These are phyloP conservation scores for Dascyllus trimaculatus DNA, from an alignment of 2,113 vertebrate genomes.

Conservation along the genomic window DNA sequence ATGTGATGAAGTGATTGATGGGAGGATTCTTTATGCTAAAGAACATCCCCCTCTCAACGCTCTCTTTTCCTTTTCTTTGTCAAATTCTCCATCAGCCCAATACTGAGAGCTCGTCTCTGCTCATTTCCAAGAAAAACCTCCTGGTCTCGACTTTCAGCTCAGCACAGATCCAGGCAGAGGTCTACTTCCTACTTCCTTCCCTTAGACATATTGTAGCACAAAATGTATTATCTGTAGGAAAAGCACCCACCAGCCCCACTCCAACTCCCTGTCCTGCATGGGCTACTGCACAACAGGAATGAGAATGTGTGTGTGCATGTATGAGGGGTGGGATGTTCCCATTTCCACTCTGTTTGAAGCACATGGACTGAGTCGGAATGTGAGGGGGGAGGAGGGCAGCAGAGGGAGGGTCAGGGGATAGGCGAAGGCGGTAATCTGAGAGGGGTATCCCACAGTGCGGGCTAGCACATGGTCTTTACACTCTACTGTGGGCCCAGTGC, in stretches of 20 bases:
- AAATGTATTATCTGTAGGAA: conserved; percentile 22
- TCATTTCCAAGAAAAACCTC: conserved; percentile 5
- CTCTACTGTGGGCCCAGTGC: conserved; percentile 28
- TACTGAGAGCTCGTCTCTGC: background rate
- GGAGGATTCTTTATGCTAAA: conserved; percentile 46
- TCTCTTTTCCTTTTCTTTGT: conserved; percentile 15
- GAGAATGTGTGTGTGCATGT: conserved; percentile 65
- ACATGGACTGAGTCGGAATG: conserved; percentile 76
- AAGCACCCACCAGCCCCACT: conserved; percentile 28
- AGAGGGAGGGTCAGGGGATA: conserved; percentile 28
- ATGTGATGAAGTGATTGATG: conserved; percentile 75
- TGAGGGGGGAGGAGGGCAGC: conserved; percentile 26
- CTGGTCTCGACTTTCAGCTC: conserved; percentile 25
- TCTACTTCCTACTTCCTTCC: background rate
- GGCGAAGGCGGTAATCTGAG: conserved; percentile 66
- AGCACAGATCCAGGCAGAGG: conserved; percentile 21
- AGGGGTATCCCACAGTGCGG: conserved; percentile 74
- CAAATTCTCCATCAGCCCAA: conserved; percentile 22
- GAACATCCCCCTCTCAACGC: background rate
- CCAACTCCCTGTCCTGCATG: conserved; percentile 30
- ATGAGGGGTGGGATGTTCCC: conserved; percentile 69
- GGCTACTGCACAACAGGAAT: conserved; percentile 75
- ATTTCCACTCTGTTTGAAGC: conserved; percentile 78
- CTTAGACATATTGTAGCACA: background rate
- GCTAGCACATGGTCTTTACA: conserved; percentile 60